Conservation (phyloP, 2,797 vertebrate genomes). For the Borostomias antarcticus region DNA sequence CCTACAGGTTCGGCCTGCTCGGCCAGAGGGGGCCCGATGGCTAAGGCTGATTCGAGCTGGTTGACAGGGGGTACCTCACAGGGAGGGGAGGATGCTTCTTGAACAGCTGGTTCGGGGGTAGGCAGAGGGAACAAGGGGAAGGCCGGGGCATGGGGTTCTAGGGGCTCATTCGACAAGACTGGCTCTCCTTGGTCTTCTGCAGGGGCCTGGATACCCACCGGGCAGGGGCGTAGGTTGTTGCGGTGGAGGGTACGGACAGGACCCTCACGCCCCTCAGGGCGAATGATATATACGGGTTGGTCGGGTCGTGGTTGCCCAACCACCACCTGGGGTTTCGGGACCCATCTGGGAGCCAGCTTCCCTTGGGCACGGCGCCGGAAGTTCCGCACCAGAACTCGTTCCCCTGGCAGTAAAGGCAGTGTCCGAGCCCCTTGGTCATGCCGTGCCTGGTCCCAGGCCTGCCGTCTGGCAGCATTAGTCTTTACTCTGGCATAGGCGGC, state of each 20-base stretch:
- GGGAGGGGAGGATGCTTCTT: too few species aligned
- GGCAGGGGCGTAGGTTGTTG: background rate
- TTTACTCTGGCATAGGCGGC: background rate
- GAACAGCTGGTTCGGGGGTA: too few species aligned
- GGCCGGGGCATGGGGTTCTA: too few species aligned
- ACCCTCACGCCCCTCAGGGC: background rate
- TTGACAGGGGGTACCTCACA: too few species aligned
- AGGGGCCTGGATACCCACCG: too few species aligned
- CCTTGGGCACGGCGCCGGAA: conserved; percentile 11
- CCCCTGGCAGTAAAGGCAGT: conserved; percentile 5
- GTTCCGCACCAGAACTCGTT: conserved; percentile 15
- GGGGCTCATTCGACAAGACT: too few species aligned
- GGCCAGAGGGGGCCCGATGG: too few species aligned
- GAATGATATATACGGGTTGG: background rate
- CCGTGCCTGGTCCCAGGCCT: background rate
- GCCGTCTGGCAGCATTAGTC: background rate
- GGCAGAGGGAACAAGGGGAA: too few species aligned
- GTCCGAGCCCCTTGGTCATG: background rate
- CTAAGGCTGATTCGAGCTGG: too few species aligned
- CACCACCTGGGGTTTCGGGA: conserved; percentile 4
- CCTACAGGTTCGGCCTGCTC: too few species aligned
- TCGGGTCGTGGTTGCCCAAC: background rate
- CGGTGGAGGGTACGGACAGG: background rate
- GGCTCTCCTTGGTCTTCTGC: too few species aligned
- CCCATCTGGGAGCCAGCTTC: conserved; percentile 11